These are phyloP conservation scores for Rhagonycha fulva DNA, from an alignment of 2,888 invertebrate genomes.

Conservation along the genomic window DNA sequence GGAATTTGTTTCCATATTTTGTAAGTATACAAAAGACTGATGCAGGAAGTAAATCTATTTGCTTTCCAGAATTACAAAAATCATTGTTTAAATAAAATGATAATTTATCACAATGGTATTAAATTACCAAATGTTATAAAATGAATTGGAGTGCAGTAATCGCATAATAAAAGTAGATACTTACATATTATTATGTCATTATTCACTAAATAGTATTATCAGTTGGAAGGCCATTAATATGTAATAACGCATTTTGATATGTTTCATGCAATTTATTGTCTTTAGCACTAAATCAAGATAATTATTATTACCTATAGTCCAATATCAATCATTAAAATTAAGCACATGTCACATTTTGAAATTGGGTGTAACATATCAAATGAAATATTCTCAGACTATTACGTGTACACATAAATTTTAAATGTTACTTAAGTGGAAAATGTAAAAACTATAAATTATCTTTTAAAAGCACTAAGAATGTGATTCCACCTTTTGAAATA, in stretches of 20 bases:
- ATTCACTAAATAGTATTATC: neutral
- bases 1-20: no score
- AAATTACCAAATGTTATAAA: no score
- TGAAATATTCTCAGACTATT: neutral
- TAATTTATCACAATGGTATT: no score
- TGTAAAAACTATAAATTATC: neutral
- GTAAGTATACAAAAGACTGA: no score
- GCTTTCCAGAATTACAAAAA: no score
- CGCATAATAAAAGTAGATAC: no score
- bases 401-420: neutral
- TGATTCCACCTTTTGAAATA: neutral
- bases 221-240: neutral
- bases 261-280: neutral
- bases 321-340: neutral
- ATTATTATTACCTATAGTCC: neutral
- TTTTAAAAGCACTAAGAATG: neutral
- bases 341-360: neutral
- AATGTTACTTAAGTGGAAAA: neutral
- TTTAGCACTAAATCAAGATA: neutral
- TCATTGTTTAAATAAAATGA: no score
- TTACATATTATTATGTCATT: neutral
- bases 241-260: neutral
- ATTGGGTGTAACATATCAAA: neutral
- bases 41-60: no score
- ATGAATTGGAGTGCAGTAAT: no score